Base-by-base conservation (phyloP, 2,113 vertebrate species). In the Amblyornis subalaris region DNA sequence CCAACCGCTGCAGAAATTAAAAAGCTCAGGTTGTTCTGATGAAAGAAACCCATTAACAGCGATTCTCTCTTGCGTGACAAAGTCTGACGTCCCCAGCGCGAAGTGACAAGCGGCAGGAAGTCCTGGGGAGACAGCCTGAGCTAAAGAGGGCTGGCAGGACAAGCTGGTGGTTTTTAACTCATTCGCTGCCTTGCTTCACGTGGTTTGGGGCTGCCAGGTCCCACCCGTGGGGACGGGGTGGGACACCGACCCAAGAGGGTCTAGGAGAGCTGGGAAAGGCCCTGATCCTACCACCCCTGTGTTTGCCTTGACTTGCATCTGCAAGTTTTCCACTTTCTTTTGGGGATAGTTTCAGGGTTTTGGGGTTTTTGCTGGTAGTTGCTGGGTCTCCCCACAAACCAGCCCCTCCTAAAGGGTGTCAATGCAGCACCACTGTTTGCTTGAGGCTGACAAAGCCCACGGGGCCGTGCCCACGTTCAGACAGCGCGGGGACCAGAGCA, bases 21-120 rank as follows among this genome's bases (percentile, higher is more conserved):
- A 95, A 95, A 95, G 90, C 92, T 90, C 89, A 94, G 95, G 95
- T 91, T 24, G 90, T 95, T 96, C 93, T 93, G 94, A 91, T 96
- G 95, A 95, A 96, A 97, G 96, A 93, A 95, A 91, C 82, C 92
- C 91, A 94, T 95, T 95, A 95, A 91, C 36, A 95, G 95, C 44
- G 5, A 94, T 89, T 84, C 93, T 88, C 28, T 97, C 95, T 96
- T 96, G 94, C 94, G 79, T 96, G 95, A 96, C 96, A 93, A 42
- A 89, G 67, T 51, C 93, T 94, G 95, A 95, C 72, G 85, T 95
- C 92, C 88, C 78, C 23, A 29, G 82, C 89, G 64, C 45, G 40
- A 70, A 83, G 96, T 91, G 88, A 95, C 93, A 91, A 85, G 93
- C 1, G 36, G 92, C 96, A 97, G 95, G 96, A 96, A 96, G 94